Evolutionary conservation across 2,113 vertebrate species (phyloP), one percentile per base, ranked within the genome.

Genomic region (Polyodon spathula): DNA sequence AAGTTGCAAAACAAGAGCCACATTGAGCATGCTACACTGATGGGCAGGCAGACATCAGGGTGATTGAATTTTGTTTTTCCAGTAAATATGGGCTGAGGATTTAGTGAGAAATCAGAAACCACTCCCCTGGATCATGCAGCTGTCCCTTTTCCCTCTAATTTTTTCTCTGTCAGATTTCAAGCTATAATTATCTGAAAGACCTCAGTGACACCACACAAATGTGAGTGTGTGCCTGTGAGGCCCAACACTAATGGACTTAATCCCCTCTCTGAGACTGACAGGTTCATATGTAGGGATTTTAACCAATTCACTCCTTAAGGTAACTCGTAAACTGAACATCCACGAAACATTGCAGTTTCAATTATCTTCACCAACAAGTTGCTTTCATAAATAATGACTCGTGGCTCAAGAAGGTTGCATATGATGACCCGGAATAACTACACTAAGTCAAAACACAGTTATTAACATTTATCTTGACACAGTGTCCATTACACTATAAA

Each of bases 161-260:
- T 91, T 91, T 90, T 91, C 88, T 89, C 88, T 89, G 89, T 90
- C 90, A 92, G 83, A 86, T 89, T 92, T 89, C 78, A 84, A 78
- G 77, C 86, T 90, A 91, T 87, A 91, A 92, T 93, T 91, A 93
- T 81, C 84, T 82, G 69, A 81, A 84, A 90, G 86, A 84, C 84
- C 80, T 87, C 76, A 71, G 81, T 73, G 80, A 87, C 80, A 84
- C 76, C 41, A 62, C 81, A 85, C 73, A 78, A 75, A 77, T 85
- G 72, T 40, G 73, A 78, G 76, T 82, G 71, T 81, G 76, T 74
- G 76, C 58, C 74, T 70, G 71, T 67, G 72, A 67, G 78, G 76
- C 74, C 75, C 85, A 81, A 77, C 83, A 80, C 84, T 75, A 79
- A 84, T 81, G 78, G 65, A 71, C 76, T 74, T 79, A 86, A 88